phyloP scores from a whole-genome alignment of 2,113 vertebrate genomes.

The Chloropsis hardwickii region DNA sequence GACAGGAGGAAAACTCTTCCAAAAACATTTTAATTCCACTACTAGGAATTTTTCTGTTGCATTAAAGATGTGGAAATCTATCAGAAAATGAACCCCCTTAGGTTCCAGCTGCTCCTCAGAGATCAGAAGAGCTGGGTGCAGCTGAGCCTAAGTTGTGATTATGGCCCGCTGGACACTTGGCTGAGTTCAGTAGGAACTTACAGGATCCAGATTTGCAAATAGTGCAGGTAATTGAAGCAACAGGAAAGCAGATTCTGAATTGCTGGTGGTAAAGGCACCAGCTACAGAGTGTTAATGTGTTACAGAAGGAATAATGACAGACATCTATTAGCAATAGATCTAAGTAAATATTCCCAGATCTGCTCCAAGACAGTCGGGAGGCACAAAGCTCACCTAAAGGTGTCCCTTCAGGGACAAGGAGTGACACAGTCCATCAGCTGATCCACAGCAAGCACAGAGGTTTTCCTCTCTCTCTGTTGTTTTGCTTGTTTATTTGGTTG shows the following conservation, averaged over 20 bases:
- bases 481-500: neutral
- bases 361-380: neutral
- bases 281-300: neutral
- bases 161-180: neutral
- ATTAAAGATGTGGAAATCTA: neutral
- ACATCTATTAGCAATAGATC: neutral
- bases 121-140: neutral
- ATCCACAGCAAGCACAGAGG: neutral
- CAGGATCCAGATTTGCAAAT: rapidly evolving
- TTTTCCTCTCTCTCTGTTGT: neutral
- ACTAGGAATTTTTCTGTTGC: neutral
- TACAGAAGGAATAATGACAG: neutral
- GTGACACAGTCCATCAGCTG: neutral
- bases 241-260: neutral
- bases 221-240: rapidly evolving
- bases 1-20: neutral
- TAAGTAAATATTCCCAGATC: neutral
- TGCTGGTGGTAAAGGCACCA: neutral
- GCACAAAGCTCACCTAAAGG: neutral
- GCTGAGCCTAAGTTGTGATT: neutral
- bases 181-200: neutral
- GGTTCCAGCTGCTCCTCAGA: neutral
- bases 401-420: neutral
- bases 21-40: neutral
- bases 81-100: neutral